Percentiles rank a stretch among this genome's conserved stretches.
Conservation (phyloP, 2,888 invertebrate genomes). For the Drosophila setosimentum region DNA sequence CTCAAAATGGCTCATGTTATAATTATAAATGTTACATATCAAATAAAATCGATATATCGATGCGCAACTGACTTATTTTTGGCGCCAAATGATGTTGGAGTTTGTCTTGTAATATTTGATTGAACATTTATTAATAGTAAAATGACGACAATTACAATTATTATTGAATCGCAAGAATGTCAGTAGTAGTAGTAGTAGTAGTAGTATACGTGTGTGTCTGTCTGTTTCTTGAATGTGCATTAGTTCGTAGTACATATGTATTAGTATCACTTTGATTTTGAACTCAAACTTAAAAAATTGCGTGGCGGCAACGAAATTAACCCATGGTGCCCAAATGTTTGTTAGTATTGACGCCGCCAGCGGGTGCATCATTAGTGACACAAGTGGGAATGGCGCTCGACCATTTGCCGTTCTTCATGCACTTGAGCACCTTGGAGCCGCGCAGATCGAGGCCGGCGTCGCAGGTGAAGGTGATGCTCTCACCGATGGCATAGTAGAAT, state of each 20-base stretch:
- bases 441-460: conserved; percentile 90
- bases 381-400: conserved; percentile 94
- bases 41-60: conserved; percentile 28
- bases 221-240: conserved; percentile 46
- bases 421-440: conserved; percentile 92
- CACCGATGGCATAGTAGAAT: conserved; percentile 94
- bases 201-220: conserved; percentile 43
- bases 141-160: conserved; percentile 65
- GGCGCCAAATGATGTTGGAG: conserved; percentile 23
- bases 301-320: conserved; percentile 20
- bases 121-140: conserved; percentile 67
- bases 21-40: conserved; percentile 1
- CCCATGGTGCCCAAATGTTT: conserved; percentile 71
- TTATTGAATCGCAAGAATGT: conserved; percentile 66
- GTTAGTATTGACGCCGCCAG: conserved; percentile 39
- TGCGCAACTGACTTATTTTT: conserved; percentile 9
- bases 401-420: conserved; percentile 94
- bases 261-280: conserved; percentile 76
- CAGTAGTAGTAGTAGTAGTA: conserved; percentile 40
- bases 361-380: conserved; percentile 74
- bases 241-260: conserved; percentile 71
- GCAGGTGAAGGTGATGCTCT: conserved; percentile 93
- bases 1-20: conserved; percentile 2
- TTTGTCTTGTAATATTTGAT: conserved; percentile 21
- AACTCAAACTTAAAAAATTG: conserved; percentile 37